Evolutionary conservation across 2,888 invertebrate species (phyloP), one percentile per base, ranked within the genome.

Genomic region (Drosophila picticornis): DNA sequence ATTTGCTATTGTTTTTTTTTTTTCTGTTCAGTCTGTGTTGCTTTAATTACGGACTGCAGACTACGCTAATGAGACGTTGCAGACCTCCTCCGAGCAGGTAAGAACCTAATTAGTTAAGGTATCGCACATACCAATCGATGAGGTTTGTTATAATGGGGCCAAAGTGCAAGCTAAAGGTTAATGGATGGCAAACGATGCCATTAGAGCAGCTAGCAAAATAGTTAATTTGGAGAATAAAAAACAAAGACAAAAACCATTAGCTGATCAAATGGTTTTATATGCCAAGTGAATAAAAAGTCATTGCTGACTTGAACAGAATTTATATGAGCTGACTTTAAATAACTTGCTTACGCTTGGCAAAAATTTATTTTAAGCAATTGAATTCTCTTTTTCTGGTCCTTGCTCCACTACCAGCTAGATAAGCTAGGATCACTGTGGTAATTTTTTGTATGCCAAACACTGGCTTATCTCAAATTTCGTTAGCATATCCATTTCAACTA

Each of bases 21-120:
- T 51, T 16, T 40, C 58, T 50, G 29, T 13, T 29, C 60, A 36
- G 16, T n/a, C 59, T 40, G 16, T 59, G 34, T 31, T 22, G 63
- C 81, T 60, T 61, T 87, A 81, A 87, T 87, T 87, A 78, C 72
- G 68, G 46, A 46, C 9, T 76, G 62, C 57, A 67, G 67, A 52
- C 71, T 32, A 46, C 76, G 70, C 81, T 84, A 84, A 84, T 84
- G 88, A 84, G 84, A 56, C 61, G 29, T 50, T 67, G 51, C 65
- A 53, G 32, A 25, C 25, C 40, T 56, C 61, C 73, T 60, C 58
- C 29, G 29, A 53, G 53, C 55, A 61, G 65, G 59, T 64, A 61
- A 64, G 69, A 70, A 73, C 83, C 73, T 84, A 88, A 84, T 84
- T 84, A 88, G 85, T 81, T 56, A 66, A 58, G 66, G 66, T 69